A percentile compares a stretch with the other conserved stretches of the same genome.
Evolutionary conservation across 2,113 vertebrate species (phyloP).

Genomic region (Ciconia boyciana): DNA sequence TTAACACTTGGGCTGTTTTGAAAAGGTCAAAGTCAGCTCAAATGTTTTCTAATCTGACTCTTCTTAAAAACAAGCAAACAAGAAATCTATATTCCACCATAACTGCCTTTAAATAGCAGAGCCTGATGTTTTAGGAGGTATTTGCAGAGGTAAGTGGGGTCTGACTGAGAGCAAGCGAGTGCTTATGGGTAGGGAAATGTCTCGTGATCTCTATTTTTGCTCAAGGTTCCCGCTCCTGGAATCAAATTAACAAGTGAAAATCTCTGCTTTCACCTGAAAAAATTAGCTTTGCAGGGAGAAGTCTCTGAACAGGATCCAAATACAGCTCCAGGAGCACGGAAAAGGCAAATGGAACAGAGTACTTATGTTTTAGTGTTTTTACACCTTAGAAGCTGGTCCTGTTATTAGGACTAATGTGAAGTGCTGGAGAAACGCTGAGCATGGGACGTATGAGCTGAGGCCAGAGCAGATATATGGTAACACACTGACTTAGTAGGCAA

Average conservation of each 20-base stretch:
- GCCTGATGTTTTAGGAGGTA: neutral
- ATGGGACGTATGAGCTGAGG: neutral
- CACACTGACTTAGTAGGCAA: neutral
- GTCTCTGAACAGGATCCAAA: neutral
- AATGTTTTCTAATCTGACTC: neutral
- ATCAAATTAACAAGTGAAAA: neutral
- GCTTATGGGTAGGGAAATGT: neutral
- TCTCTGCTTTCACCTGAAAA: neutral
- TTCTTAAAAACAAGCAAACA: neutral
- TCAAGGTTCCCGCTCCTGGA: neutral
- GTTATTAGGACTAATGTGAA: neutral
- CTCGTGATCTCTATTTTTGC: neutral
- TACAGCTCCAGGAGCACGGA: neutral
- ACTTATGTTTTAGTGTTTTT: fast-evolving
- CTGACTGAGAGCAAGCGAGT: neutral
- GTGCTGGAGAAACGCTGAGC: neutral
- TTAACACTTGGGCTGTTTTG: neutral
- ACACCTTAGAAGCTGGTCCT: neutral
- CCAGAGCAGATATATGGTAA: neutral
- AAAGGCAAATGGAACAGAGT: neutral
- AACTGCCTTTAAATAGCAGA: neutral
- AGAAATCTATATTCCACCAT: neutral
- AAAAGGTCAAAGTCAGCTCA: neutral
- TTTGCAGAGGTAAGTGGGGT: neutral
- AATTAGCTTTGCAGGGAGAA: fast-evolving